Evolutionary conservation across 1,140 invertebrate species (phyloP), one percentile per base, ranked within the genome.

Genomic region (Cepaea nemoralis): DNA sequence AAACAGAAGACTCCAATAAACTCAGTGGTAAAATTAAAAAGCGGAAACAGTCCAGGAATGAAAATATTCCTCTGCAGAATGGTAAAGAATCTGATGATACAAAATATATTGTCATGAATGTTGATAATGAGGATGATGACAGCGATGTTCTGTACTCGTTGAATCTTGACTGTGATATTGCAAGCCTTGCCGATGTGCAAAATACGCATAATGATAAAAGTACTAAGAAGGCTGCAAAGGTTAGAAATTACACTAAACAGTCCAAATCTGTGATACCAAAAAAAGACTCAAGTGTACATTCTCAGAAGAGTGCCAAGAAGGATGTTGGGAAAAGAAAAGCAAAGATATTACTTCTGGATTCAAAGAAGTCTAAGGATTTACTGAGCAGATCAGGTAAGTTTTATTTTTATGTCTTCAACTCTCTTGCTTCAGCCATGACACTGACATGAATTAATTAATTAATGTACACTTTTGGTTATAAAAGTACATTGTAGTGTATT

Each of bases 141-240:
- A 69, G 70, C 39, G 78, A 73, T 42, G 59, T 71, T 80, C 66
- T 78, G n/a, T 78, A 78, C 42, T 78, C 77, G 10, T 63, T 78
- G 8, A 78, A 45, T 45, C 31, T 31, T 78, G 77, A 78, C 40
- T 78, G 77, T 78, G 77, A 67, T 78, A 78, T 27, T 66, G 35
- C 50, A 39, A 39, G 66, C 22, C 22, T 48, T 2, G 73, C 12
- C 39, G 75, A 50, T 31, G 55, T 55, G 48, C 33, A 14, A n/a
- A 33, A 35, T 16, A 66, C 63, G 35, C 0, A 45, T 39, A 16
- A 69, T 6, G 16, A 66, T 1, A 69, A 79, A 42, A n/a, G 10
- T 22, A 80, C 37, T 37, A 73, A 59, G 48, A 71, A 39, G 24
- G 8, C 0, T 50, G 6, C 66, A 16, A 80, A 48, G 59, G 31